Evolutionary conservation across 2,888 invertebrate species (phyloP).

Genomic region (Tubulanus polymorphus): DNA sequence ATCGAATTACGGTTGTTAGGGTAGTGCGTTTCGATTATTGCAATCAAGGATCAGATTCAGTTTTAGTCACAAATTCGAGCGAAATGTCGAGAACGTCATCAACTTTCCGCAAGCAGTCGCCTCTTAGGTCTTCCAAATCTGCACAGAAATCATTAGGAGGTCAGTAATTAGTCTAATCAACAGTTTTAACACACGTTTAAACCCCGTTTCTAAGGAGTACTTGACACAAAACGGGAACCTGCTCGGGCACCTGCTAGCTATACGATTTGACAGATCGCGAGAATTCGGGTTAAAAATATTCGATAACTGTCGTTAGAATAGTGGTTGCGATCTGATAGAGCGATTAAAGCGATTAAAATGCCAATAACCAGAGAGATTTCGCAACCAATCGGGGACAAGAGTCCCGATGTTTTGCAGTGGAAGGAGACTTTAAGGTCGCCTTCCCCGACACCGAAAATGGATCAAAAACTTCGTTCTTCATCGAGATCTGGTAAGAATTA

Average conservation of each 20-base stretch:
- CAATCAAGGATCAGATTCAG: no score
- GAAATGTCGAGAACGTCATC: conserved; percentile 27
- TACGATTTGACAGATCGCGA: no score
- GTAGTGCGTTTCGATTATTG: no score
- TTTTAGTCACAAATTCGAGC: no score
- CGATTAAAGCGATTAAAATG: conserved; percentile 10
- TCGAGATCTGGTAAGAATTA: conserved; percentile 28
- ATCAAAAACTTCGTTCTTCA: conserved; percentile 29
- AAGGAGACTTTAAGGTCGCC: conserved; percentile 31
- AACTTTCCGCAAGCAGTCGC: conserved; percentile 19
- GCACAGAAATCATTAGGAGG: conserved; percentile 23
- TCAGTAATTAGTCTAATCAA: conserved; percentile 11
- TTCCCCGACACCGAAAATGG: conserved; percentile 24
- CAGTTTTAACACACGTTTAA: not conserved
- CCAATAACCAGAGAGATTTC: conserved; percentile 18
- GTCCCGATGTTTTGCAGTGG: conserved; percentile 37
- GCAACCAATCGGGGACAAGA: conserved; percentile 29
- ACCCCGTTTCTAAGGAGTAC: not conserved
- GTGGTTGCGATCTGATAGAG: not conserved
- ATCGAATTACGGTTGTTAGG: no score
- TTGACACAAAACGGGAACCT: not conserved
- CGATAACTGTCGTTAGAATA: no score
- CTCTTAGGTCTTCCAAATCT: conserved; percentile 12
- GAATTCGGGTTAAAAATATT: no score
- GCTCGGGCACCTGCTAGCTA: no score